phyloP scores from a whole-genome alignment of 2,113 vertebrate species.

The Oceanodroma tethys region DNA sequence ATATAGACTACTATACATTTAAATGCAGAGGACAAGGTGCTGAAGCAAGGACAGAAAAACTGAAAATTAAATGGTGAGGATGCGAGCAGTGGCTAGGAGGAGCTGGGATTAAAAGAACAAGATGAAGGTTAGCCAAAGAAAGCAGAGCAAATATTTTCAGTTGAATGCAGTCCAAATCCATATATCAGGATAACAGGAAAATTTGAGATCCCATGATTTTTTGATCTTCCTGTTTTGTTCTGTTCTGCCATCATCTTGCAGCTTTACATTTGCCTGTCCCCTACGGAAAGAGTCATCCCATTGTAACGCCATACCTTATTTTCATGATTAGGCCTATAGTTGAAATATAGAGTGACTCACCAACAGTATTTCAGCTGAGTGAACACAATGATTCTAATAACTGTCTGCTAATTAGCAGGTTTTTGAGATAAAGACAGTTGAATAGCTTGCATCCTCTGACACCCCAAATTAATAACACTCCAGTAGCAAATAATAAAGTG shows the following conservation, averaged over 20 bases:
- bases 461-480: constrained; percentile 17
- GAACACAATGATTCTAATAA: constrained; percentile 22
- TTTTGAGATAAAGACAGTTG: constrained; percentile 33
- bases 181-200: neutral
- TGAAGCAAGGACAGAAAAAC: neutral
- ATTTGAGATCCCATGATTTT: neutral
- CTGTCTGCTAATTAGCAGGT: constrained; percentile 33
- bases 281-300: neutral
- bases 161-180: neutral
- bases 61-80: neutral
- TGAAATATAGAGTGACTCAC: constrained; percentile 4
- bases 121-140: neutral
- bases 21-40: neutral
- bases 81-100: neutral
- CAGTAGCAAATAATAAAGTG: constrained; percentile 24
- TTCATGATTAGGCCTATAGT: neutral
- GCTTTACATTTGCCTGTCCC: neutral
- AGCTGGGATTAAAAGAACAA: neutral
- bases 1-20: neutral
- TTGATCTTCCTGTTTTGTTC: neutral
- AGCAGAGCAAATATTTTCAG: neutral
- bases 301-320: neutral
- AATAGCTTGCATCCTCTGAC: constrained; percentile 5
- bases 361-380: neutral
- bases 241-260: neutral